phyloP scores from a whole-genome alignment of 2,888 invertebrate species.

The Bhutanitis thaidina region DNA sequence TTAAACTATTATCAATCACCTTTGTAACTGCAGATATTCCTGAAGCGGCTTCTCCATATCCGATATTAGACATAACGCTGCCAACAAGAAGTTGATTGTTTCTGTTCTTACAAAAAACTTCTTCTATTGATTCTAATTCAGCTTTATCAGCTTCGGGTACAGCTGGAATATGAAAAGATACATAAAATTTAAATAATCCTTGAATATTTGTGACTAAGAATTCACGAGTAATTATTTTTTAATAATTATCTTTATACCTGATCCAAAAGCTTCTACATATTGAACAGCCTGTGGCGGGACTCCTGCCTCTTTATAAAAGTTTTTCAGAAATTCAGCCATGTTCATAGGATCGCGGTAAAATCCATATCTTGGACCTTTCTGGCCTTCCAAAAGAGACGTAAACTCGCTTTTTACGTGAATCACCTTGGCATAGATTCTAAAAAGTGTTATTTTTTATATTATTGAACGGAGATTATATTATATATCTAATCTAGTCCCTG shows the following conservation, averaged over 20 bases:
- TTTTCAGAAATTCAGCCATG: constrained; percentile 69
- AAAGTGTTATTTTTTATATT: constrained; percentile 13
- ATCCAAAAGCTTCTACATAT: constrained; percentile 92
- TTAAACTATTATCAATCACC: too few relatives aligned
- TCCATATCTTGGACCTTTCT: constrained; percentile 70
- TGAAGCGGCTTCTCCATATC: constrained; percentile 62
- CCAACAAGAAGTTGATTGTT: constrained; percentile 80
- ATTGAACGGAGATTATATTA: too few relatives aligned
- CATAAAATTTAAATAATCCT: not conserved
- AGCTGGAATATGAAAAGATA: constrained; percentile 31
- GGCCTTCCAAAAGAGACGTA: constrained; percentile 61
- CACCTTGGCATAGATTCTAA: constrained; percentile 81
- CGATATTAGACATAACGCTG: constrained; percentile 71
- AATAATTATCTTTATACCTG: constrained; percentile 62
- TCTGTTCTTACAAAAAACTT: constrained; percentile 76
- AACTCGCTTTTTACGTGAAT: constrained; percentile 85
- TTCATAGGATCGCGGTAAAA: constrained; percentile 75
- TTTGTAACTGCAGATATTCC: constrained; percentile 81
- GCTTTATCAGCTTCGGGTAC: constrained; percentile 81
- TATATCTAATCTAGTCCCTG: too few relatives aligned
- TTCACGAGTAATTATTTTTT: too few relatives aligned
- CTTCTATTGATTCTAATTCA: constrained; percentile 82
- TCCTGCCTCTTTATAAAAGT: constrained; percentile 81
- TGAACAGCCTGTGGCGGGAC: constrained; percentile 83
- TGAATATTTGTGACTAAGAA: not conserved